phyloP scores from a whole-genome alignment of 2,888 invertebrate species.

The Microdon myrmicae region DNA sequence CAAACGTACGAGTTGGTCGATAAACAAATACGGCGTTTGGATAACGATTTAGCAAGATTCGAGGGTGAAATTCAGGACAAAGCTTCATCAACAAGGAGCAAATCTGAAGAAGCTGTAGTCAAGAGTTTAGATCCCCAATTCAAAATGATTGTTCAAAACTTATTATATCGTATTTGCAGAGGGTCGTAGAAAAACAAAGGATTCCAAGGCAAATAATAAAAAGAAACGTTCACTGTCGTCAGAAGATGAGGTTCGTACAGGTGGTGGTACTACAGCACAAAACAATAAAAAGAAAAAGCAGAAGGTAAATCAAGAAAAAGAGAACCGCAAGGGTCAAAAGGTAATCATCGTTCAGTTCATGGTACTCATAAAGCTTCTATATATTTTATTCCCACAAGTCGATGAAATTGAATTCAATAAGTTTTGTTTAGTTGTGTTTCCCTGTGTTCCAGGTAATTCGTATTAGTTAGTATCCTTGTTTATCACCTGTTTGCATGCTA shows the following conservation, averaged over 20 bases:
- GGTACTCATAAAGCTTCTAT: constrained; percentile 41
- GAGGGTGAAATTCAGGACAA: constrained; percentile 98
- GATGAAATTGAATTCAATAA: constrained; percentile 4
- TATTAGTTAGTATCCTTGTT: constrained; percentile 7
- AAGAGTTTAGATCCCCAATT: constrained; percentile 68
- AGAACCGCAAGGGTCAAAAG: constrained; percentile 67
- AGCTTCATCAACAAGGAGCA: constrained; percentile 80
- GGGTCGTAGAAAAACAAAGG: constrained; percentile 77
- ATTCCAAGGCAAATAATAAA: constrained; percentile 71
- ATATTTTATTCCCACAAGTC: constrained; percentile 3
- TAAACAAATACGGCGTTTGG: constrained; percentile 94
- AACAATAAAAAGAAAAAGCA: constrained; percentile 68
- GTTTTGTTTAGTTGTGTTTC: constrained; percentile 4
- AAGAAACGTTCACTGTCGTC: constrained; percentile 70
- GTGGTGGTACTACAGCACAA: constrained; percentile 59
- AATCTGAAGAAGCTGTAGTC: constrained; percentile 72
- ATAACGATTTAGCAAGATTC: constrained; percentile 95
- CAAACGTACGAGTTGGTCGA: constrained; percentile 98
- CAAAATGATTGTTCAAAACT: constrained; percentile 3
- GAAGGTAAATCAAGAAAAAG: constrained; percentile 69
- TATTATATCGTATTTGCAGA: constrained; percentile 68
- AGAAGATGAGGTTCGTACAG: constrained; percentile 62
- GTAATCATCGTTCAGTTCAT: constrained; percentile 64
- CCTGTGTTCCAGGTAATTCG: constrained; percentile 44
- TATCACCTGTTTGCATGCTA: constrained; percentile 16